Conservation (phyloP, 2,888 invertebrate genomes). For the Galerucella pusilla region DNA sequence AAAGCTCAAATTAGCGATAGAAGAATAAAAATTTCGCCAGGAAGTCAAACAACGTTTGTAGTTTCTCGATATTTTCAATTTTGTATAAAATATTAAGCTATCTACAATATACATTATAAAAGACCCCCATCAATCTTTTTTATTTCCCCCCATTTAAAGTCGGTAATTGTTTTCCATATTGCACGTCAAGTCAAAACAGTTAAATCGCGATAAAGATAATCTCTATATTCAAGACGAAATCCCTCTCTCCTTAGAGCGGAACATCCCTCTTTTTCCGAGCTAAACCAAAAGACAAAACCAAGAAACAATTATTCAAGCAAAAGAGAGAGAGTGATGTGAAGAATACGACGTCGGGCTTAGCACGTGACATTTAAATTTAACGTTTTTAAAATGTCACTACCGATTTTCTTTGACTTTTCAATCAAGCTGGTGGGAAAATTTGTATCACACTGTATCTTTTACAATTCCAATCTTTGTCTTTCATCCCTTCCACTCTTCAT, state of each 20-base stretch:
- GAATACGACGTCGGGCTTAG: neutral
- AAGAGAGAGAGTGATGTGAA: neutral
- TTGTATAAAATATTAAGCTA: no score
- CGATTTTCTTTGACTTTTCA: constrained; percentile 7
- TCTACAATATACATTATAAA: neutral
- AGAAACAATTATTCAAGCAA: constrained; percentile 13
- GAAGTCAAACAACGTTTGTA: no score
- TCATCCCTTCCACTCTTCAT: neutral
- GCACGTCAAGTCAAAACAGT: constrained; percentile 10
- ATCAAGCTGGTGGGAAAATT: neutral
- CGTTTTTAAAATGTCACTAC: constrained; percentile 9
- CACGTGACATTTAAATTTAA: constrained; percentile 12
- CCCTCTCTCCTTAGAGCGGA: neutral
- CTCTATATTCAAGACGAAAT: constrained; percentile 9
- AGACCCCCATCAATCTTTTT: constrained; percentile 8
- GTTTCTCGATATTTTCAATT: no score
- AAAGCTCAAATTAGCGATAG: no score
- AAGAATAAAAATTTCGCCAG: no score
- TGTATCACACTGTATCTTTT: neutral
- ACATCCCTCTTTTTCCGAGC: constrained; percentile 12
- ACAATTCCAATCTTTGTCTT: constrained; percentile 13
- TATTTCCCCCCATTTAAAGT: neutral
- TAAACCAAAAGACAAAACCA: neutral
- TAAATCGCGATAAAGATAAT: constrained; percentile 16
- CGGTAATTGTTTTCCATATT: constrained; percentile 15